phyloP scores from a whole-genome alignment of 2,113 vertebrate genomes.

The Podocnemis expansa region DNA sequence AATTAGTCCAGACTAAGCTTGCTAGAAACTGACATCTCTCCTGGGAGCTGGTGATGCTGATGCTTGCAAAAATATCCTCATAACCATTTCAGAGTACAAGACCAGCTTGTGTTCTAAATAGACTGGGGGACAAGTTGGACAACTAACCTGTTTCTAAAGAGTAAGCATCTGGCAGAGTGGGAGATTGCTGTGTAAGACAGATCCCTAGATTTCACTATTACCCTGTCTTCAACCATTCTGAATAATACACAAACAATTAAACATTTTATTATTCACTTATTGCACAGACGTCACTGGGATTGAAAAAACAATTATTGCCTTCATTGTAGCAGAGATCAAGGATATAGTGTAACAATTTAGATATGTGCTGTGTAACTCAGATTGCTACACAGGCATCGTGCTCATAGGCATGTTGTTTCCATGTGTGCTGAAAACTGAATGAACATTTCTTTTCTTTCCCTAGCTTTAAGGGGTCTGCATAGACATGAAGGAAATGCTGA shows the following conservation, averaged over 20 bases:
- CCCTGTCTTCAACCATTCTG: slow-evolving; percentile 49
- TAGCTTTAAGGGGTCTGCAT: not conserved
- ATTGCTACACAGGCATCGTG: slow-evolving; percentile 50
- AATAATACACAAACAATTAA: slow-evolving; percentile 41
- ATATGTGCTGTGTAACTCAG: slow-evolving; percentile 42
- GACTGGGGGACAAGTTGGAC: slow-evolving; percentile 52
- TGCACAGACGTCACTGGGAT: not conserved
- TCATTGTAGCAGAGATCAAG: slow-evolving; percentile 46
- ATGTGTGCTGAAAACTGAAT: not conserved
- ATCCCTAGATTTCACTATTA: slow-evolving; percentile 44
- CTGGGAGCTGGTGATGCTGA: no score
- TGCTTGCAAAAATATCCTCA: no score
- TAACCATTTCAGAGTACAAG: slow-evolving; percentile 36
- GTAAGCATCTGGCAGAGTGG: slow-evolving; percentile 28
- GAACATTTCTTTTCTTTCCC: not conserved
- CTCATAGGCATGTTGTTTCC: not conserved
- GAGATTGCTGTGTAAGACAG: slow-evolving; percentile 13
- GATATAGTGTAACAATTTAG: slow-evolving; percentile 20
- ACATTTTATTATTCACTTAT: slow-evolving; percentile 12
- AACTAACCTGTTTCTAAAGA: slow-evolving; percentile 46
- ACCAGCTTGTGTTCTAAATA: slow-evolving; percentile 46
- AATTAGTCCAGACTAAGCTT: no score
- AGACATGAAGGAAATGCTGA: not conserved
- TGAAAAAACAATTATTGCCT: slow-evolving; percentile 17
- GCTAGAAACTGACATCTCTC: no score